A percentile compares a stretch with the other conserved stretches of the same genome.
These are phyloP conservation scores for Leptinotarsa juncta DNA, from an alignment of 2,888 invertebrate species.

Conservation along the genomic window DNA sequence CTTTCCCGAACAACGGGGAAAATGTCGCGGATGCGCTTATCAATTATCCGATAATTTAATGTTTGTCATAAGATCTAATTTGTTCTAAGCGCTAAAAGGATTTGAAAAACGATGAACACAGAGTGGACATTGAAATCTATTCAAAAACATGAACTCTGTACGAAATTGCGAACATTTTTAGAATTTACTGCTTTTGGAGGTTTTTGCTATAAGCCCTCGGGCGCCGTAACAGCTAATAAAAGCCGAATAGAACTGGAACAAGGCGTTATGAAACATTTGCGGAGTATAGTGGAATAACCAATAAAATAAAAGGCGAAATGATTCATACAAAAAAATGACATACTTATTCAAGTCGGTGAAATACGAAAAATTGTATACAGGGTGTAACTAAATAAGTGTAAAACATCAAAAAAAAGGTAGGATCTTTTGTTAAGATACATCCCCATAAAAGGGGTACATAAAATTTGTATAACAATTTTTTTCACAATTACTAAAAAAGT, in stretches of 20 bases:
- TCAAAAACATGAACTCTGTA: neutral
- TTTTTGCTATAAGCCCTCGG: neutral
- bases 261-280: neutral
- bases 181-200: constrained; percentile 11
- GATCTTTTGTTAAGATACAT: too few relatives aligned
- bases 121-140: constrained; percentile 11
- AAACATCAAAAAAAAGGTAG: too few relatives aligned
- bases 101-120: constrained; percentile 8
- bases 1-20: neutral
- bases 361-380: too few relatives aligned
- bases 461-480: too few relatives aligned
- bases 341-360: too few relatives aligned
- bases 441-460: too few relatives aligned
- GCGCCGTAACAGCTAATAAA: neutral
- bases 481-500: too few relatives aligned
- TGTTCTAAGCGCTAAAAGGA: constrained; percentile 3
- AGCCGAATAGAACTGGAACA: neutral
- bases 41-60: constrained; percentile 18
- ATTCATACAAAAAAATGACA: neutral
- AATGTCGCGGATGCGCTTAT: constrained; percentile 4
- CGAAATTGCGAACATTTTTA: constrained; percentile 17
- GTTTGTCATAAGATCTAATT: constrained; percentile 20
- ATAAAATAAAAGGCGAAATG: neutral
- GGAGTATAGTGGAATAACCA: neutral
- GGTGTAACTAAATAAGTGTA: too few relatives aligned